Percentiles rank a stretch among this genome's conserved stretches.
Evolutionary conservation across 2,888 invertebrate species (phyloP).

Genomic region (Andrena fulva): DNA sequence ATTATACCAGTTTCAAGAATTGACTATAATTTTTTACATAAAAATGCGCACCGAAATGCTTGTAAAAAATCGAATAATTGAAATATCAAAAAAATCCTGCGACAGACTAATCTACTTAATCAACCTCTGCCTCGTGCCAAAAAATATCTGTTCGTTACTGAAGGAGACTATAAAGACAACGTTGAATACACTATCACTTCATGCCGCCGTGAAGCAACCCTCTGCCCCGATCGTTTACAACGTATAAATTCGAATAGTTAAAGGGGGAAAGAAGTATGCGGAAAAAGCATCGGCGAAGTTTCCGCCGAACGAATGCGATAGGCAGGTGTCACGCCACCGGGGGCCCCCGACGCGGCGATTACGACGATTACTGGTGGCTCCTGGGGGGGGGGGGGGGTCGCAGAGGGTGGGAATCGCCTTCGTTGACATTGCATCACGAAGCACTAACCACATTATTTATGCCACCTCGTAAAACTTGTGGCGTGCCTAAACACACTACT

Average conservation of each 20-base stretch:
- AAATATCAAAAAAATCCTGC: too few species aligned
- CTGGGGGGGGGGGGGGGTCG: constrained; percentile 40
- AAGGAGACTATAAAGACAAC: neutral
- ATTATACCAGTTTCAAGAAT: too few species aligned
- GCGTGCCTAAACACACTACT: constrained; percentile 81
- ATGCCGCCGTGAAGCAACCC: neutral
- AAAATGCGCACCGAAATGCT: too few species aligned
- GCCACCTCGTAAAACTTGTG: constrained; percentile 83
- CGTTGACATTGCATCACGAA: constrained; percentile 82
- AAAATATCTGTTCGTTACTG: neutral
- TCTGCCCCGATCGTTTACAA: constrained; percentile 8
- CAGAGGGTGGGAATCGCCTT: constrained; percentile 56
- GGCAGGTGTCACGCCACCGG: constrained; percentile 71
- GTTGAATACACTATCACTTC: neutral
- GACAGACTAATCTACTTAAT: too few species aligned
- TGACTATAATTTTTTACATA: too few species aligned
- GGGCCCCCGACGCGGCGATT: constrained; percentile 72
- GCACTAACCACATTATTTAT: constrained; percentile 83
- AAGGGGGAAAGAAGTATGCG: neutral
- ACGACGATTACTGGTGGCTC: constrained; percentile 75
- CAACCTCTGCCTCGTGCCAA: too few species aligned
- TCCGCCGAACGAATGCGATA: constrained; percentile 59
- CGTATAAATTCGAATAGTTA: constrained; percentile 7
- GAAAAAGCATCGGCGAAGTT: constrained; percentile 36
- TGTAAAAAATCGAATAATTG: too few species aligned